Evolutionary conservation across 2,888 invertebrate species (phyloP).

Genomic region (Catocala sponsa): DNA sequence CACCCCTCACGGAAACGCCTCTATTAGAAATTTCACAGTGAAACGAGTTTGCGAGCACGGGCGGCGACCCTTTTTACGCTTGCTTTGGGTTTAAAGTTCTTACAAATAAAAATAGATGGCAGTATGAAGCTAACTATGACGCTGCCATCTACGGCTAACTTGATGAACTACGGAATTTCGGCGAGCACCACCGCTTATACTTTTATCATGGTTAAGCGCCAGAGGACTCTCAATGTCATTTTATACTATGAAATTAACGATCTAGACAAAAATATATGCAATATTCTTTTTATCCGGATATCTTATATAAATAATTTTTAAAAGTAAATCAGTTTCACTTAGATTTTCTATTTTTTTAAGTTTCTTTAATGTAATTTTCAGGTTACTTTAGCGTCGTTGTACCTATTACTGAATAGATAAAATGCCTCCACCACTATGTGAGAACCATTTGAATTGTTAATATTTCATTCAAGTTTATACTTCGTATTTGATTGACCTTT

Average conservation of each 20-base stretch:
- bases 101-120: conserved; percentile 61
- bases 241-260: background rate
- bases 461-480: conserved; percentile 38
- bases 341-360: too few relatives aligned
- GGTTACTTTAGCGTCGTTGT: background rate
- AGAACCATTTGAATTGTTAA: conserved; percentile 44
- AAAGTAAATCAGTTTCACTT: too few relatives aligned
- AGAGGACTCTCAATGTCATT: conserved; percentile 38
- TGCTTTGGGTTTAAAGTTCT: conserved; percentile 39
- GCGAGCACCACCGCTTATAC: conserved; percentile 10
- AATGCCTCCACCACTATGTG: conserved; percentile 14
- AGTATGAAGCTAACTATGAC: conserved; percentile 24
- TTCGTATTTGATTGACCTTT: conserved; percentile 43
- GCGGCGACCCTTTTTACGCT: background rate
- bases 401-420: conserved; percentile 12
- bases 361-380: background rate
- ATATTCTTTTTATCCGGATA: too few relatives aligned
- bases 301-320: too few relatives aligned
- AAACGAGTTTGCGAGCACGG: conserved; percentile 21
- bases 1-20: conserved; percentile 74
- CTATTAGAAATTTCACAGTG: conserved; percentile 51
- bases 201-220: conserved; percentile 17
- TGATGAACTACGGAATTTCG: conserved; percentile 21
- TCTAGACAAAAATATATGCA: background rate
- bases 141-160: conserved; percentile 58